Evolutionary conservation across 2,888 invertebrate genomes (phyloP).

Genomic region (Cheilosia urbana): DNA sequence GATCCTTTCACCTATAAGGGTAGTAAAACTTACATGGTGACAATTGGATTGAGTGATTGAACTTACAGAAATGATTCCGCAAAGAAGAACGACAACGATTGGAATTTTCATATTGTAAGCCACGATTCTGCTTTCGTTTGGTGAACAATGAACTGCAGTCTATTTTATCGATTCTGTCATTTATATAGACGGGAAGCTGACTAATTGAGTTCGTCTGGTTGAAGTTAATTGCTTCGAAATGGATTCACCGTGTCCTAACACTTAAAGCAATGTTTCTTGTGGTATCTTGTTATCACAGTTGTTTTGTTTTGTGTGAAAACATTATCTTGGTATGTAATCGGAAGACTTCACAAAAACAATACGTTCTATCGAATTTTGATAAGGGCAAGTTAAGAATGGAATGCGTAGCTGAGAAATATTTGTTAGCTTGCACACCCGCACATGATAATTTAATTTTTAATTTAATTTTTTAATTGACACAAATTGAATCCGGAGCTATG

Average conservation of each 20-base stretch:
- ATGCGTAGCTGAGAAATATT: not conserved
- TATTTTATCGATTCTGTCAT: conserved; percentile 5
- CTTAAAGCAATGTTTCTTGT: conserved; percentile 32
- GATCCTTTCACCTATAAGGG: conserved; percentile 46
- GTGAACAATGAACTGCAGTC: conserved; percentile 24
- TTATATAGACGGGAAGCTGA: conserved; percentile 41
- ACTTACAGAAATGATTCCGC: conserved; percentile 59
- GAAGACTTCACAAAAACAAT: conserved; percentile 15
- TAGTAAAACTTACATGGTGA: not conserved
- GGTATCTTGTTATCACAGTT: conserved; percentile 8
- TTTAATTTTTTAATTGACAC: too few relatives aligned
- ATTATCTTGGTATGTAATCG: conserved; percentile 32
- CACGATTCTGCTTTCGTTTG: not conserved
- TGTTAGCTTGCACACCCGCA: too few relatives aligned
- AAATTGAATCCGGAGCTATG: too few relatives aligned
- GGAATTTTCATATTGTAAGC: conserved; percentile 36
- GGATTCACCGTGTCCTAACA: conserved; percentile 19
- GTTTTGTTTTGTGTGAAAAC: conserved; percentile 17
- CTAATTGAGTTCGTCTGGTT: conserved; percentile 5
- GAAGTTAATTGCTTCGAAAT: conserved; percentile 8
- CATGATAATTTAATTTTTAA: too few relatives aligned
- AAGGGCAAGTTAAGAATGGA: not conserved
- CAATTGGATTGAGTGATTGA: not conserved
- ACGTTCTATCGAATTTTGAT: not conserved
- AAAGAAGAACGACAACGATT: conserved; percentile 33